phyloP scores from a whole-genome alignment of 2,888 invertebrate genomes.

The Cenopis cana region DNA sequence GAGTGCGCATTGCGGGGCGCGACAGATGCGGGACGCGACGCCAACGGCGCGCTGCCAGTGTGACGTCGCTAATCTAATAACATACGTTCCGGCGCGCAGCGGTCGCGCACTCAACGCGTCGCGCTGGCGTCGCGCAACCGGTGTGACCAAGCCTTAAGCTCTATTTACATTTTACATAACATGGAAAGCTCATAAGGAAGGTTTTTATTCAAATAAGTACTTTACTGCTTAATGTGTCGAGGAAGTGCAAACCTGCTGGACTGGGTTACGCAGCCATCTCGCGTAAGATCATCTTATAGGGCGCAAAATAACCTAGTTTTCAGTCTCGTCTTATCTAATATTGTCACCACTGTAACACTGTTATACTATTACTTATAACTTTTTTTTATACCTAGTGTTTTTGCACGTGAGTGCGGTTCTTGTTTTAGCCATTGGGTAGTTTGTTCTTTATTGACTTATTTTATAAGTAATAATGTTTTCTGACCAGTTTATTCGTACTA shows the following conservation, averaged over 20 bases:
- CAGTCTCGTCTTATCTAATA: constrained; percentile 19
- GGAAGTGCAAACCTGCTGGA: constrained; percentile 10
- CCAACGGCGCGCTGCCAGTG: no score
- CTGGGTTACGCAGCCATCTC: constrained; percentile 17
- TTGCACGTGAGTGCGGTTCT: not conserved
- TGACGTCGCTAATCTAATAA: no score
- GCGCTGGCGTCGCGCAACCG: no score
- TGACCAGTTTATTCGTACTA: no score
- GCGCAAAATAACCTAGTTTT: constrained; percentile 5
- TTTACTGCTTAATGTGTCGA: constrained; percentile 17
- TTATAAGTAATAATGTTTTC: no score
- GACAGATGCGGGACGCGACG: no score
- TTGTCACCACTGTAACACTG: not conserved
- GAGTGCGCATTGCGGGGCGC: no score
- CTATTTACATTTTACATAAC: constrained; percentile 23
- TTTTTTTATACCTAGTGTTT: not conserved
- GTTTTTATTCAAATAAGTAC: constrained; percentile 35
- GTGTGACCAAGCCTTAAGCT: no score
- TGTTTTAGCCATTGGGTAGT: no score
- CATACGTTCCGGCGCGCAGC: no score
- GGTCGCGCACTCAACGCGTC: no score
- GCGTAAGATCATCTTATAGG: constrained; percentile 25
- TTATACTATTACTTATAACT: not conserved
- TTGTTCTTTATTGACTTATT: no score
- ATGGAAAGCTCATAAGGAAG: constrained; percentile 36